Base-by-base conservation (phyloP, 2,888 invertebrate species). In the Oscheius sp. region DNA sequence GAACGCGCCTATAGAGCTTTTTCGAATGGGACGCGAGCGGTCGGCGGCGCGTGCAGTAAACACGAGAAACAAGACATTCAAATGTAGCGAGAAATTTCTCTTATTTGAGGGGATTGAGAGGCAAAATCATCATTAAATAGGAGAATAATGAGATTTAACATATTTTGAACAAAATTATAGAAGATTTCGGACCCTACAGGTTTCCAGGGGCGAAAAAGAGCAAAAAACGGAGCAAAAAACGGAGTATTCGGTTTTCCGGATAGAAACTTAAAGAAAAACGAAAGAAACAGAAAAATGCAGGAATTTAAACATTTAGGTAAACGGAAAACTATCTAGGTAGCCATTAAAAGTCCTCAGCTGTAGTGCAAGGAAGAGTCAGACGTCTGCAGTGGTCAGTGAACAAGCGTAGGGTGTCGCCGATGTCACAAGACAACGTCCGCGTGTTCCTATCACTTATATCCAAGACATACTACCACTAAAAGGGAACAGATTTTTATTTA, bases 11-110 rank as follows among this genome's bases (percentile, higher is more conserved):
- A 66, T 66, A 69, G 35, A 58, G n/a, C 46, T 59, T 70, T 70
- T 70, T 70, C 59, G 70, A 70, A 70, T 46, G 70, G 13, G 46
- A 41, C 59, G 70, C 70, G 59, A 16, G 70, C 70, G 70, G 70
- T 9, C 59, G 35, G 70, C 70, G 70, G 12, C 58, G 70, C 70
- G 70, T 58, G 35, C 59, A 29, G 59, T 59, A 45, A 70, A 70
- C 70, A 70, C 43, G 69, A 21, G 35, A 52, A 52, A 52, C 66
- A 29, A 49, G 35, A 29, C 29, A 49, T 49, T 52, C 18, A 49
- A 66, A 49, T 66, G 49, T 27, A 43, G 41, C 61, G n/a, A n/a
- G 61, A 43, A 61, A 18, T 43, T 61, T 18, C 21, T 18, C n/a
- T 58, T 18, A 27, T 27, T 16, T 9, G 5, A 27, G n/a, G 27